Percentiles rank a stretch among this genome's conserved stretches.
Evolutionary conservation across 2,888 invertebrate genomes (phyloP).

Genomic region (Tanypteryx hageni): DNA sequence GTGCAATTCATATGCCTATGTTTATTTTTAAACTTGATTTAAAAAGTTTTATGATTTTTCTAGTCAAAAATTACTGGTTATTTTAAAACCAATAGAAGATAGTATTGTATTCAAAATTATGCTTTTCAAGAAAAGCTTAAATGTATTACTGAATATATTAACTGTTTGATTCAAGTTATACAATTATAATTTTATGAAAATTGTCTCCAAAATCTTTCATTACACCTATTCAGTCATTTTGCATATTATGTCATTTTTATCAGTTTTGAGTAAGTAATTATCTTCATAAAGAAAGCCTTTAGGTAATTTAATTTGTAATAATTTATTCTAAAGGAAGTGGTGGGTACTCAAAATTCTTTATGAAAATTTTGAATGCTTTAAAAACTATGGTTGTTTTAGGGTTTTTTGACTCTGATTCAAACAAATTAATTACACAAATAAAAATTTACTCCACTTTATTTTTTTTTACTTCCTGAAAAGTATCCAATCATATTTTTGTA

Average conservation of each 20-base stretch:
- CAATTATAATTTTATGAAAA: neutral
- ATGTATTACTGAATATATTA: neutral
- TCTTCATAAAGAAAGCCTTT: neutral
- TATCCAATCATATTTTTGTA: conserved; percentile 48
- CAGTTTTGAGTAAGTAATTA: neutral
- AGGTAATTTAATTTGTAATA: neutral
- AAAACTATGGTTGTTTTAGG: neutral
- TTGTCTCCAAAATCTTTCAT: neutral
- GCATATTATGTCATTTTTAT: neutral
- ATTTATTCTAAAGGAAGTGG: too few relatives aligned
- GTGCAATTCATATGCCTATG: neutral
- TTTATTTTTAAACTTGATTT: neutral
- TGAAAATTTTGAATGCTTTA: neutral
- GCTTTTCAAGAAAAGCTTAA: neutral
- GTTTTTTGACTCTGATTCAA: neutral
- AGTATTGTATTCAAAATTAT: conserved; percentile 5
- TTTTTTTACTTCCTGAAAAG: conserved; percentile 43
- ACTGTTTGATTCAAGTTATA: neutral
- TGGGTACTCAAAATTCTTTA: too few relatives aligned
- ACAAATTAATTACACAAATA: conserved; percentile 41
- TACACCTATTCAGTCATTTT: neutral
- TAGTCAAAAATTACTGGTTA: neutral
- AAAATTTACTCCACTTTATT: conserved; percentile 61
- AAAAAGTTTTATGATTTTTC: neutral
- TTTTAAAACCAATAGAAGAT: neutral